phyloP scores from a whole-genome alignment of 1,140 invertebrate genomes.

The Caenorhabditis latens region DNA sequence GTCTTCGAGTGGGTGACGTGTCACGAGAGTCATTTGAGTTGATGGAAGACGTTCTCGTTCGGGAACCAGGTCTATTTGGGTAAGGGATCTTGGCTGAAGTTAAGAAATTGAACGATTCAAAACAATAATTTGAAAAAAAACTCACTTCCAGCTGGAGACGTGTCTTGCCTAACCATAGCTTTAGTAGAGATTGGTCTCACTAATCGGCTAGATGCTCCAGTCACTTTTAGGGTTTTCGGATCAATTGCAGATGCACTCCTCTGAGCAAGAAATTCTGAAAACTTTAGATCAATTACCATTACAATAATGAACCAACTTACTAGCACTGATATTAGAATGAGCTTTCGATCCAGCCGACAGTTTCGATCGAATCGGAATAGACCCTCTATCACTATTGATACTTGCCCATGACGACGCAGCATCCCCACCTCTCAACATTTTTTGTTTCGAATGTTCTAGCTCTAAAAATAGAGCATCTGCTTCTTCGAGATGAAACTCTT shows the following conservation, averaged over 20 bases:
- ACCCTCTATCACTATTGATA: conserved; percentile 36
- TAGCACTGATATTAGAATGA: conserved; percentile 35
- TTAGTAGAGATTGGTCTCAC: conserved; percentile 5
- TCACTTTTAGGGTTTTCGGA: conserved; percentile 9
- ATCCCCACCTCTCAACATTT: conserved; percentile 44
- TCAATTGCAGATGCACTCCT: conserved; percentile 41
- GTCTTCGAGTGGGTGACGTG: conserved; percentile 10
- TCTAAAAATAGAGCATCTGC: conserved; percentile 7
- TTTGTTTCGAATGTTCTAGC: conserved; percentile 29
- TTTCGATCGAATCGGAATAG: conserved; percentile 38
- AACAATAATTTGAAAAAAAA: neutral
- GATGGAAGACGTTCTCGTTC: conserved; percentile 28
- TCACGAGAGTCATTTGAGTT: conserved; percentile 29
- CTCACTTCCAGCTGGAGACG: conserved; percentile 20
- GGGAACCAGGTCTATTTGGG: conserved; percentile 2
- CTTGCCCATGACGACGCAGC: conserved; percentile 43
- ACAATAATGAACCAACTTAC: neutral
- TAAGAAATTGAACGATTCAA: neutral
- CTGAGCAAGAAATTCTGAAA: conserved; percentile 45
- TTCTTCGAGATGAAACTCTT: conserved; percentile 23
- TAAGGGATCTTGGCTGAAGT: conserved; percentile 26
- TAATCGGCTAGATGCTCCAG: conserved; percentile 16
- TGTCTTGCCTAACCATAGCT: conserved; percentile 21
- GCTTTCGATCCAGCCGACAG: conserved; percentile 28
- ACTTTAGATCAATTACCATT: neutral